Percentiles rank a stretch among this genome's conserved stretches.
Evolutionary conservation across 2,888 invertebrate species (phyloP).

Genomic region (Erebia palarica): DNA sequence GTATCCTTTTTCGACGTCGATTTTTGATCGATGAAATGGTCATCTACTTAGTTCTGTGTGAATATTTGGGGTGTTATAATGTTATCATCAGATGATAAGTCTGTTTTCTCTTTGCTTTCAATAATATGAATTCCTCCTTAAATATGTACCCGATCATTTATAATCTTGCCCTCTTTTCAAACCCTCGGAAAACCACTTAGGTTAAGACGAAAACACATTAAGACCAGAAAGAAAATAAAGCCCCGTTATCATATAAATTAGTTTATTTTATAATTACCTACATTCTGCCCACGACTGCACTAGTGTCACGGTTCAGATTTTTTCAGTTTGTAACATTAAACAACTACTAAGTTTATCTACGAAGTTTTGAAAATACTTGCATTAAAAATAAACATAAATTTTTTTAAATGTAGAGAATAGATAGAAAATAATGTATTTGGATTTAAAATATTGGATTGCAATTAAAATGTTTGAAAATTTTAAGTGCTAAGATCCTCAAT

Average conservation of each 20-base stretch:
- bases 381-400: too few relatives aligned
- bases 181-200: background rate
- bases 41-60: background rate
- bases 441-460: too few relatives aligned
- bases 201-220: constrained; percentile 2
- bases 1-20: constrained; percentile 1
- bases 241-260: background rate
- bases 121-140: background rate
- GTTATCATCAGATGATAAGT: constrained; percentile 3
- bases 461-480: too few relatives aligned
- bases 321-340: too few relatives aligned
- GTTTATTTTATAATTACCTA: too few relatives aligned
- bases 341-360: too few relatives aligned
- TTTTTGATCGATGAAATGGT: background rate
- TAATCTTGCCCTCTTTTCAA: background rate
- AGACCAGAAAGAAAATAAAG: background rate
- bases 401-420: too few relatives aligned
- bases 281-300: too few relatives aligned
- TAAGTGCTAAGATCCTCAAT: too few relatives aligned
- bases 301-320: too few relatives aligned
- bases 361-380: too few relatives aligned
- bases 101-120: background rate
- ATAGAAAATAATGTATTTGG: too few relatives aligned
- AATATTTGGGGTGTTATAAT: background rate
- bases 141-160: background rate